Base-by-base conservation (phyloP, 1,140 invertebrate species). In the Chrysomallon squamiferum region DNA sequence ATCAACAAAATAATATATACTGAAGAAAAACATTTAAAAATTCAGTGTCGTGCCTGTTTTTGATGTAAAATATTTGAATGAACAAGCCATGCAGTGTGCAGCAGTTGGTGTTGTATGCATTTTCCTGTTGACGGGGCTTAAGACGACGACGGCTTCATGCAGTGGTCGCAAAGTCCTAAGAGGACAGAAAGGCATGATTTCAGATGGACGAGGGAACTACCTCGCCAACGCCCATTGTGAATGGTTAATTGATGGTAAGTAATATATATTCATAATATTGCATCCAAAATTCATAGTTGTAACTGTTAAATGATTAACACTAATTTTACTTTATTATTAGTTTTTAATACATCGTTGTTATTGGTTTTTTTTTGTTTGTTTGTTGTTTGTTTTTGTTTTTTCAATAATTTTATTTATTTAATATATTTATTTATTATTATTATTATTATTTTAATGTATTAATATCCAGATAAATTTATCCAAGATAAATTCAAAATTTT, bases 161-260 rank as follows among this genome's bases (percentile, higher is more conserved):
- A 66, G 61, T 61, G 67, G 67, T 30, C 56, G 67, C n/a, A 69
- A 65, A 41, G 56, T 73, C 15, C 54, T 73, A 11, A 66, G 64
- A 33, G 65, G 65, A 35, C 47, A 67, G 32, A 47, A 67, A 45
- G 95, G 95, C n/a, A 88, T 93, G 49, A 93, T 97, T 67, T 93
- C 92, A 60, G 93, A 96, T 89, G 95, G 95, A n/a, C 92, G 92
- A 22, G 88, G 90, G 66, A 94, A 95, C 81, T 97, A 97, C 78
- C 94, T 93, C 54, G 91, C 94, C 85, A 93, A 95, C 82, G 94
- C 93, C 59, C 93, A 96, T 78, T 97, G 95, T 85, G 94, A 97
- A 89, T 97, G 95, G 95, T 90, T 97, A 41, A 96, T 97, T 75
- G 92, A 93, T 89, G 90, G 91, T 92, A 84, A 77, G 77, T 75